Conservation (phyloP, 2,888 invertebrate species). For the Thymelicus sylvestris region DNA sequence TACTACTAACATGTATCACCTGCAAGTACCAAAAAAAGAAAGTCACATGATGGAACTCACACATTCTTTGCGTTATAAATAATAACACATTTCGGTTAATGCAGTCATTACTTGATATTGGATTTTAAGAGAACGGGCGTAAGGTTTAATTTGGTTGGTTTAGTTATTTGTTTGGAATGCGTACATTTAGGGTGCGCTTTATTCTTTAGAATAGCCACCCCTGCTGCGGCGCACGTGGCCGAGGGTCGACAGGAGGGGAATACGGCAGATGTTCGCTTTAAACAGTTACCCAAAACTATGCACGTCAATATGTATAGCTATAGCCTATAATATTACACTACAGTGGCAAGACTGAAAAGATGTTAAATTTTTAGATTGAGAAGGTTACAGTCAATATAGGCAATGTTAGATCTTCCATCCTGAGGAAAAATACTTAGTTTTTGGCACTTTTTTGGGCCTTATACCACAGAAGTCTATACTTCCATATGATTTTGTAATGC, state of each 20-base stretch:
- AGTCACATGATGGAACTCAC: slow-evolving; percentile 79
- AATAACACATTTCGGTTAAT: slow-evolving; percentile 75
- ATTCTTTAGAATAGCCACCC: slow-evolving; percentile 72
- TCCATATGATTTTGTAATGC: no score
- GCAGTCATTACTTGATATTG: slow-evolving; percentile 50
- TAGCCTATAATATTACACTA: not conserved
- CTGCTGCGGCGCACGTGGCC: slow-evolving; percentile 80
- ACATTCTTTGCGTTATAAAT: slow-evolving; percentile 82
- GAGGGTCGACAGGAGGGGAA: slow-evolving; percentile 55
- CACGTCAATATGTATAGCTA: not conserved
- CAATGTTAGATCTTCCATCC: no score
- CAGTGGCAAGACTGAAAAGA: not conserved
- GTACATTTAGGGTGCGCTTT: slow-evolving; percentile 76
- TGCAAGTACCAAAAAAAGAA: slow-evolving; percentile 66
- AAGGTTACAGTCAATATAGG: no score
- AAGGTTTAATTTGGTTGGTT: slow-evolving; percentile 52
- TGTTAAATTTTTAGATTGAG: not conserved
- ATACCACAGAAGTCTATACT: no score
- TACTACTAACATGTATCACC: slow-evolving; percentile 52
- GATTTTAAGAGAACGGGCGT: slow-evolving; percentile 42
- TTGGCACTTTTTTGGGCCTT: no score
- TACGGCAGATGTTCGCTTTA: slow-evolving; percentile 71
- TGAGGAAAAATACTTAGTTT: no score
- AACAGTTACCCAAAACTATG: slow-evolving; percentile 56
- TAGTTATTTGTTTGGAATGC: slow-evolving; percentile 48